Evolutionary conservation across 2,113 vertebrate species (phyloP).

Genomic region (Dicaeum eximium): DNA sequence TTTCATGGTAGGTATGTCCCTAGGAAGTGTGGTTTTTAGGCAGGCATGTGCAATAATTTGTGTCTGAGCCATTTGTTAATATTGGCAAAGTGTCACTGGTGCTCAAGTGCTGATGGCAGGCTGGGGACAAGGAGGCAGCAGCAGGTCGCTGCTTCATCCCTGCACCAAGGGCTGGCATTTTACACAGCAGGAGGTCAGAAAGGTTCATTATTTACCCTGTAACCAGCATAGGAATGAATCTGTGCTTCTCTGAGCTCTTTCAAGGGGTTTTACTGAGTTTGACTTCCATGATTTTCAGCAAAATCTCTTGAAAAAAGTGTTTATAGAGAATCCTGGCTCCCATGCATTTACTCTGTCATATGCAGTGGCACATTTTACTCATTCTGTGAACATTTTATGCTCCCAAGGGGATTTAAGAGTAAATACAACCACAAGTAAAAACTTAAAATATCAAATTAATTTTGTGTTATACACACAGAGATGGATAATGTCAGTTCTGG

Average conservation of each 20-base stretch:
- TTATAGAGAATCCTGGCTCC: background rate
- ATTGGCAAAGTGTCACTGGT: background rate
- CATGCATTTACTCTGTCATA: background rate
- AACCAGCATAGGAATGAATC: background rate
- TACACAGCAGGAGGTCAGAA: background rate
- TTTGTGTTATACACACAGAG: background rate
- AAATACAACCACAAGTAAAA: background rate
- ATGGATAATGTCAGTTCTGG: background rate
- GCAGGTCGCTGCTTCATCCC: background rate
- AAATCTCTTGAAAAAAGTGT: background rate
- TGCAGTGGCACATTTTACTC: background rate
- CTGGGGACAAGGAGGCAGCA: background rate
- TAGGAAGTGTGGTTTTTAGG: background rate
- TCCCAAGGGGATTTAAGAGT: background rate
- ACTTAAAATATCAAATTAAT: slow-evolving; percentile 21
- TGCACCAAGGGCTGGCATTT: background rate
- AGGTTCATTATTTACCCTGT: background rate
- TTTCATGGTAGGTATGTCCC: background rate
- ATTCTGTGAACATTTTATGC: background rate
- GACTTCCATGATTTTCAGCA: background rate
- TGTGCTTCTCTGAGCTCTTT: background rate
- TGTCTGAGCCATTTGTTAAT: slow-evolving; percentile 30
- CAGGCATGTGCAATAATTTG: slow-evolving; percentile 4
- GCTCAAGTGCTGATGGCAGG: background rate
- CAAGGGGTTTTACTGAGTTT: background rate